Evolutionary conservation across 1,140 invertebrate genomes (phyloP).

Genomic region (Zophobas morio): DNA sequence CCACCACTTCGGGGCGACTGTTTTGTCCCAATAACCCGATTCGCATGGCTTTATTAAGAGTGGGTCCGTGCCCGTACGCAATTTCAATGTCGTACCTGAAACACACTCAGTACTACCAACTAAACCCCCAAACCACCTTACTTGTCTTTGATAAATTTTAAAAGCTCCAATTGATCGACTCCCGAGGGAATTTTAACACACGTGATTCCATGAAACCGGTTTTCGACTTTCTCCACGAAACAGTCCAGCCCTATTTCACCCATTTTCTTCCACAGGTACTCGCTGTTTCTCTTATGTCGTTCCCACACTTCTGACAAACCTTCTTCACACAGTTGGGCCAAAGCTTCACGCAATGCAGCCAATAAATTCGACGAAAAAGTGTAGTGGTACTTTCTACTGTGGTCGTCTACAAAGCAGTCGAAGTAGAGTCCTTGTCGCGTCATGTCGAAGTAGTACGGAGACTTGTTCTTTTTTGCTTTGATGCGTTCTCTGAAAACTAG

Average conservation of each 20-base stretch:
- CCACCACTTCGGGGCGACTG: not conserved
- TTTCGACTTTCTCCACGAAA: constrained; percentile 36
- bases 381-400: not conserved
- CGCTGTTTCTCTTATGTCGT: constrained; percentile 6
- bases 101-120: constrained; percentile 1
- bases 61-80: not conserved
- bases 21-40: constrained; percentile 21
- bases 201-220: constrained; percentile 29
- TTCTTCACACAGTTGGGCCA: constrained; percentile 39
- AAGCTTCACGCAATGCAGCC: constrained; percentile 21
- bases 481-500: not conserved
- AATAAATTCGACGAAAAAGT: constrained; percentile 19
- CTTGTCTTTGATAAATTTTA: constrained; percentile 6
- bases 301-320: constrained; percentile 28
- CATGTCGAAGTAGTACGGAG: not conserved
- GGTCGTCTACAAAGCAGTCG: not conserved
- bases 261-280: constrained; percentile 12
- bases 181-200: constrained; percentile 4
- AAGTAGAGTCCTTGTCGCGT: not conserved
- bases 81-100: constrained; percentile 37
- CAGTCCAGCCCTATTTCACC: constrained; percentile 7
- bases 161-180: not conserved
- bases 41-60: not conserved
- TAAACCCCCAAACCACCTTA: not conserved
- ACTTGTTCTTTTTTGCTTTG: not conserved